Base-by-base conservation (phyloP, 2,888 invertebrate species). In the Tetrapedia diversipes region DNA sequence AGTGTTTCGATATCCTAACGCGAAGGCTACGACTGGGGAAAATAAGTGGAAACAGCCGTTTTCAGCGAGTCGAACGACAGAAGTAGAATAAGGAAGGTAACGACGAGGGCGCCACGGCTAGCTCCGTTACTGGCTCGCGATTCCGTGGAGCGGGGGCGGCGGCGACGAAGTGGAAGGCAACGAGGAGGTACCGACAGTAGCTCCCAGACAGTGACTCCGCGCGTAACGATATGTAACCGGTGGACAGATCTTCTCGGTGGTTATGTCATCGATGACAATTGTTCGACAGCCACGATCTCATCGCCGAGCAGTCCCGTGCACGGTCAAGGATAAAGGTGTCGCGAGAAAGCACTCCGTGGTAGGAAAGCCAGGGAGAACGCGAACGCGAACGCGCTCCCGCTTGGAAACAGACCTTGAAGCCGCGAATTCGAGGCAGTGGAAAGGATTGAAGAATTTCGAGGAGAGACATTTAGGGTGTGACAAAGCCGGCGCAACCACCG, bases 151-250 rank as follows among this genome's bases (percentile, higher is more conserved):
- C 84, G 84, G 86, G 82, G 82, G 84, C 73, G 80, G 81, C 56
- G 71, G 84, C 77, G 80, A 67, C 91, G 79, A 81, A 83, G 85
- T 84, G 84, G 86, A 85, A 85, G 84, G 86, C 81, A 85, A 84
- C 79, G 80, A 86, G 86, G 79, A 83, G 85, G 79, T 75, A 82
- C 83, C 85, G 87, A 86, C 88, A 91, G 91, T 91, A 90, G 88
- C 90, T 90, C 89, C 86, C 88, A 89, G 88, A 88, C 90, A 89
- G 85, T 81, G 86, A 84, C 81, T 86, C 79, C 81, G 86, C 80
- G 82, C 80, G 85, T 81, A 75, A 82, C 79, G 75, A 77, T 59
- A 77, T 73, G 79, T 80, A 80, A 81, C 72, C 82, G 79, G 73
- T 60, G 69, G 63, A 61, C 24, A 59, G 45, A 64, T 71, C 56